Evolutionary conservation across 2,113 vertebrate genomes (phyloP).

Genomic region (Sorex fumeus): DNA sequence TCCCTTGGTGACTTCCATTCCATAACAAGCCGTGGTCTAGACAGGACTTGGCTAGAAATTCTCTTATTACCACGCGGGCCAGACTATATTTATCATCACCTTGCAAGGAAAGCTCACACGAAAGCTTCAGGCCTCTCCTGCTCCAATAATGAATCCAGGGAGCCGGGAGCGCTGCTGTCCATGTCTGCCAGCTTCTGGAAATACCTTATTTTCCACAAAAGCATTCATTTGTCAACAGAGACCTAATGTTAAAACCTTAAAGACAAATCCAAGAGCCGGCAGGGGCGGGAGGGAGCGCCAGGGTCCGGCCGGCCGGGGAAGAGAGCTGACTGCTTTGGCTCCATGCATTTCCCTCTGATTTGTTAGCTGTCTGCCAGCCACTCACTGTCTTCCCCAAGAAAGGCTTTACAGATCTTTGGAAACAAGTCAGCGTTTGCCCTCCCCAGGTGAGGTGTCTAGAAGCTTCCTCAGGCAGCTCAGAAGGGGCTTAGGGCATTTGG

Average conservation of each 20-base stretch:
- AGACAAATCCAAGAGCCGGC: slow-evolving; percentile 30
- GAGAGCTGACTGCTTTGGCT: background rate
- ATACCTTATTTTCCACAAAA: slow-evolving; percentile 82
- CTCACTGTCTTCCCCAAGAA: slow-evolving; percentile 47
- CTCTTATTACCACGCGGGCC: slow-evolving; percentile 69
- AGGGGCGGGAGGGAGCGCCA: background rate
- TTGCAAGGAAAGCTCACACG: slow-evolving; percentile 71
- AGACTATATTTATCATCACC: slow-evolving; percentile 83
- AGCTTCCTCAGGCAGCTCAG: background rate
- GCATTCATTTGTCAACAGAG: slow-evolving; percentile 81
- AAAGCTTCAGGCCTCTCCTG: slow-evolving; percentile 77
- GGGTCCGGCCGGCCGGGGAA: background rate
- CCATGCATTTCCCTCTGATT: background rate
- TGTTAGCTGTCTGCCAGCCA: background rate
- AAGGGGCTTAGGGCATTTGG: background rate
- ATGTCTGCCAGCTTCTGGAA: slow-evolving; percentile 80
- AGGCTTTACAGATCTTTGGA: slow-evolving; percentile 58
- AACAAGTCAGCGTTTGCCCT: background rate
- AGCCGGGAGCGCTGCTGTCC: fast-evolving
- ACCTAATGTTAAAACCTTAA: slow-evolving; percentile 80
- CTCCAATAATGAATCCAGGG: slow-evolving; percentile 67
- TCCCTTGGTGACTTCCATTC: slow-evolving; percentile 76
- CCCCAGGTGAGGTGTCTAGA: background rate
- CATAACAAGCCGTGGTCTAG: slow-evolving; percentile 83
- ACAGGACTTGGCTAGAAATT: slow-evolving; percentile 81